Conservation (phyloP, 2,113 vertebrate species). For the Cyanoramphus novaezelandiae region DNA sequence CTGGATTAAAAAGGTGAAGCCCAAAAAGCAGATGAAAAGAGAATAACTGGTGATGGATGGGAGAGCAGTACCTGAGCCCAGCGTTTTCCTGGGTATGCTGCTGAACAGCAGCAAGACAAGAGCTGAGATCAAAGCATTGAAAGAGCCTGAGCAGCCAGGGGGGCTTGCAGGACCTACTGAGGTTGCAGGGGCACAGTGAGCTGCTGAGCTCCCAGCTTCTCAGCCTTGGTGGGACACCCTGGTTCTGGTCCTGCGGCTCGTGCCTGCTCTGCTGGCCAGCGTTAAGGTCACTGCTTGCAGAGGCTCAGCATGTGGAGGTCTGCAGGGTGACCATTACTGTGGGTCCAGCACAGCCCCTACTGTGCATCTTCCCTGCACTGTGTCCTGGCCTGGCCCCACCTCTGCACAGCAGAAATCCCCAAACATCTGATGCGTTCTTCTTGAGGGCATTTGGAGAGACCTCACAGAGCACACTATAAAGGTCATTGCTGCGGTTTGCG, state of each 20-base stretch:
- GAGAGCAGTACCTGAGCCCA: not conserved
- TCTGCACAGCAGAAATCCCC: not conserved
- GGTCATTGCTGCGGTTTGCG: not conserved
- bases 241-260: not conserved
- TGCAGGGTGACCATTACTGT: not conserved
- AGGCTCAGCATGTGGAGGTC: not conserved
- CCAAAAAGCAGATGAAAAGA: conserved; percentile 52
- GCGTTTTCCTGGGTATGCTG: not conserved
- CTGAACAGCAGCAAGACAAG: not conserved
- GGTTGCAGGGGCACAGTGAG: not conserved
- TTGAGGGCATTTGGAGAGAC: not conserved
- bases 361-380: too few species aligned
- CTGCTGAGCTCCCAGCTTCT: not conserved
- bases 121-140: not conserved
- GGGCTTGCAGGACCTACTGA: not conserved
- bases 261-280: rapidly evolving
- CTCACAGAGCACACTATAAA: not conserved
- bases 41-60: conserved; percentile 50
- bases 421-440: not conserved
- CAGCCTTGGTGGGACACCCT: not conserved
- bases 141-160: not conserved
- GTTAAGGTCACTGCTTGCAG: not conserved
- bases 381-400: not conserved
- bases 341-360: not conserved
- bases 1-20: conserved; percentile 60